Base-by-base conservation (phyloP, 2,888 invertebrate genomes). In the Tipula confusa region DNA sequence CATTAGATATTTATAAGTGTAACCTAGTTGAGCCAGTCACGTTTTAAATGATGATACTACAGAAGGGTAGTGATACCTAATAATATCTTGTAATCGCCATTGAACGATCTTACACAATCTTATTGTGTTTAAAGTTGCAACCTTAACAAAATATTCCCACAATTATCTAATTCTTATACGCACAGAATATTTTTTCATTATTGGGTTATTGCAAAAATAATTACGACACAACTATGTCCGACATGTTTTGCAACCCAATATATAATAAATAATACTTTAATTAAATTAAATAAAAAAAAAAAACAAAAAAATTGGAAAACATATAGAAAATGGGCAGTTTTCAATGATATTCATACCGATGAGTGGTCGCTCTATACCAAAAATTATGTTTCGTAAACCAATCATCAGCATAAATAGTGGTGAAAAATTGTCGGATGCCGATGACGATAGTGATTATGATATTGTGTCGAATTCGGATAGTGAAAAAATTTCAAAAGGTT, bases 381-480 rank as follows among this genome's bases (percentile, higher is more conserved):
- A 29, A 1, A 29, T n/a, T 4, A 29, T 29, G 29, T 80, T 80
- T 15, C n/a, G 31, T 5, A 80, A 29, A n/a, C 80, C 80, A 29
- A 80, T 31, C 9, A 80, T 80, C 13, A 80, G 80, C 18, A 36
- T 82, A 33, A 82, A 82, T 18, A 82, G 24, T n/a, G n/a, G n/a
- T 82, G 18, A 33, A 82, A 18, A 18, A 82, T 9, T 82, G 2
- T 82, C 82, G n/a, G 82, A 82, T 6, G 64, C 9, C 11, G 82
- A 82, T 18, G 18, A 15, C 1, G 33, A 33, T 11, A 82, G 82
- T 36, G 82, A 82, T 82, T 33, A 33, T 36, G 82, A 33, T 18
- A 13, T 80, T 29, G 31, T 29, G 6, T 80, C 80, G 7, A 80
- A 80, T 29, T 33, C 29, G 3, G 82, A 82, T 9, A 82, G 33